Percentiles rank a stretch among this genome's conserved stretches.
These are phyloP conservation scores for Xyliphius kryptos DNA, from an alignment of 2,113 vertebrate species.

Conservation along the genomic window DNA sequence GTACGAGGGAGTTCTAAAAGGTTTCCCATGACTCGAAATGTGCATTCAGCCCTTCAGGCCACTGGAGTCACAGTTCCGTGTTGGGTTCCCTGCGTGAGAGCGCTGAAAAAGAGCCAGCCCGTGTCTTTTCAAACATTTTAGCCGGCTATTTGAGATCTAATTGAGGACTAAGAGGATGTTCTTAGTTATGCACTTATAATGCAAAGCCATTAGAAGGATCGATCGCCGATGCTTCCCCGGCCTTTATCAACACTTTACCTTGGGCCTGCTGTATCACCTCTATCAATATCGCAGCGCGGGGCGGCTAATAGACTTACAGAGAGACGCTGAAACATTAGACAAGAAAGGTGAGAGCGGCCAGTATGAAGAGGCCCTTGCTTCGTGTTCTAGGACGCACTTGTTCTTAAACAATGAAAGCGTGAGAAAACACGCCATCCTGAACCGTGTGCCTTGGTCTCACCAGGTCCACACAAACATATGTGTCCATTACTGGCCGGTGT, in stretches of 20 bases:
- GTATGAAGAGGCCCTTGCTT: neutral
- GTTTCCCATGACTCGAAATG: no score
- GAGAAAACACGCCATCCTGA: constrained; percentile 8
- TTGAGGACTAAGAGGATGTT: constrained; percentile 33
- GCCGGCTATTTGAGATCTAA: constrained; percentile 30
- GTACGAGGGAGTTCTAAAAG: no score
- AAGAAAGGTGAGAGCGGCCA: constrained; percentile 10
- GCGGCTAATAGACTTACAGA: constrained; percentile 14
- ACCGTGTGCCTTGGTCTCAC: no score
- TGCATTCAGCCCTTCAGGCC: no score
- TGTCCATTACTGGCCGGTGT: no score
- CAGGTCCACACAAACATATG: no score
- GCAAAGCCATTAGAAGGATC: constrained; percentile 32
- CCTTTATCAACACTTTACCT: constrained; percentile 38
- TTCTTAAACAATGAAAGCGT: constrained; percentile 10
- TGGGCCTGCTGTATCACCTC: constrained; percentile 19
- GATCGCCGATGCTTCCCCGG: constrained; percentile 18
- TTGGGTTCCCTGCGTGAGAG: neutral
- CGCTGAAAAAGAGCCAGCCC: neutral
- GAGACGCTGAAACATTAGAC: constrained; percentile 31
- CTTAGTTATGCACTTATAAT: constrained; percentile 18
- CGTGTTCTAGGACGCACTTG: constrained; percentile 7
- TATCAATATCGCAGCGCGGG: constrained; percentile 18
- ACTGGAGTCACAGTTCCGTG: neutral
- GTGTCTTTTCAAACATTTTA: constrained; percentile 22